Percentiles rank a stretch among this genome's conserved stretches.
Evolutionary conservation across 2,113 vertebrate genomes (phyloP).

Genomic region (Microcebus tavaratra): DNA sequence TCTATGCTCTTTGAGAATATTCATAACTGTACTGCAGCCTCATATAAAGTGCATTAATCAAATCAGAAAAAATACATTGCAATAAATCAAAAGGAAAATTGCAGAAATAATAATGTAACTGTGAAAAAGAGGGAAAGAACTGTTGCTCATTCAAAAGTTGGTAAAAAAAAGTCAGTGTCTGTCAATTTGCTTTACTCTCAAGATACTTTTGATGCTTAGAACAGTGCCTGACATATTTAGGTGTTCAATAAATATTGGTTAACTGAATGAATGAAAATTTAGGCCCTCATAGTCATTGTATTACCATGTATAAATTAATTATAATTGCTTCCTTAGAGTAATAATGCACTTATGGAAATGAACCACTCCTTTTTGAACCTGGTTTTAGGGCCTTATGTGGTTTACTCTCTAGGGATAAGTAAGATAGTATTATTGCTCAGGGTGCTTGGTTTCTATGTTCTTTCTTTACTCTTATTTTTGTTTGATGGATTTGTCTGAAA

Average conservation of each 20-base stretch:
- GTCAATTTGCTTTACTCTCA: neutral
- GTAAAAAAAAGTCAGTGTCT: neutral
- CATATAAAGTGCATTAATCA: slow-evolving; percentile 46
- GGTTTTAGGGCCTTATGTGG: neutral
- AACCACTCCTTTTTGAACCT: neutral
- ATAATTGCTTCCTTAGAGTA: neutral
- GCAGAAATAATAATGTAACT: neutral
- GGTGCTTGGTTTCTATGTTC: neutral
- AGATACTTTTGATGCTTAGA: slow-evolving; percentile 10
- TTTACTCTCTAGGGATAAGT: neutral
- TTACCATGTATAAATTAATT: neutral
- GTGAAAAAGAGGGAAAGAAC: neutral
- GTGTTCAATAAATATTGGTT: neutral
- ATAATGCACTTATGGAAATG: neutral
- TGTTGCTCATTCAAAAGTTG: neutral
- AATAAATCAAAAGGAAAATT: slow-evolving; percentile 47
- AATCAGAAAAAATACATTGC: slow-evolving; percentile 34
- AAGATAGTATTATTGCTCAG: neutral
- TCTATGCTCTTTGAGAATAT: slow-evolving; percentile 13
- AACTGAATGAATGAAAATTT: neutral
- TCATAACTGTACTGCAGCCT: neutral
- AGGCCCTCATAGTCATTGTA: neutral
- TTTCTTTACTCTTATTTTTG: slow-evolving; percentile 6
- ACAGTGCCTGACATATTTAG: neutral
- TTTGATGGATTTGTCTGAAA: neutral